These are phyloP conservation scores for Scaptodrosophila latifasciaeformis DNA, from an alignment of 2,888 invertebrate species.

Conservation along the genomic window DNA sequence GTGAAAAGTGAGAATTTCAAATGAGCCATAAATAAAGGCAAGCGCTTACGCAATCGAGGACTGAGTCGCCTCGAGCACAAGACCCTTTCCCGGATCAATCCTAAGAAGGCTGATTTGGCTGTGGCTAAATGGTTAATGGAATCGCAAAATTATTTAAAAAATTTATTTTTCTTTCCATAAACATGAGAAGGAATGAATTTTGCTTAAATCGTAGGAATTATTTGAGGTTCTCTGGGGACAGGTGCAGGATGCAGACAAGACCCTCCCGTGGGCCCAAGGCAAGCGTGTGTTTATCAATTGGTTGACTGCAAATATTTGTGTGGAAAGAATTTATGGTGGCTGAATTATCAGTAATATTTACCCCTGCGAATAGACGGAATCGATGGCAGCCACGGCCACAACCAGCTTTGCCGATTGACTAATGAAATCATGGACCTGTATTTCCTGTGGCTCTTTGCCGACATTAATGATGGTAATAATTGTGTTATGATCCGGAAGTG, in stretches of 20 bases:
- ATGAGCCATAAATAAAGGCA: too few species aligned
- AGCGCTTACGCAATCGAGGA: too few species aligned
- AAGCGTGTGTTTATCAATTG: constrained; percentile 46
- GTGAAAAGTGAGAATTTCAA: too few species aligned
- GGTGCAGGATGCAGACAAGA: constrained; percentile 60
- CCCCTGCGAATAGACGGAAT: constrained; percentile 77
- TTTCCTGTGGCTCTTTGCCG: constrained; percentile 75
- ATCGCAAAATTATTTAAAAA: too few species aligned
- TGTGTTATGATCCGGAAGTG: constrained; percentile 62
- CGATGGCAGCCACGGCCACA: constrained; percentile 76
- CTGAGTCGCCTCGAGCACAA: too few species aligned
- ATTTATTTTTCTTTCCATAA: constrained; percentile 7
- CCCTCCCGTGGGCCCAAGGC: constrained; percentile 60
- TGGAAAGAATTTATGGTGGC: constrained; percentile 8
- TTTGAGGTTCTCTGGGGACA: constrained; percentile 15
- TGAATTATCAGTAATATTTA: constrained; percentile 62
- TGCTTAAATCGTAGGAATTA: constrained; percentile 5
- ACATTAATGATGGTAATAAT: constrained; percentile 79
- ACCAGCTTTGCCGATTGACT: constrained; percentile 74
- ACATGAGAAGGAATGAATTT: neutral
- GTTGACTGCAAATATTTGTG: constrained; percentile 41
- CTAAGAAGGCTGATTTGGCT: too few species aligned
- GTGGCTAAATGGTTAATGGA: neutral
- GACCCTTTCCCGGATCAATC: too few species aligned
- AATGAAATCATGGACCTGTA: constrained; percentile 76